phyloP scores from a whole-genome alignment of 2,113 vertebrate genomes.

The Tiliqua scincoides region DNA sequence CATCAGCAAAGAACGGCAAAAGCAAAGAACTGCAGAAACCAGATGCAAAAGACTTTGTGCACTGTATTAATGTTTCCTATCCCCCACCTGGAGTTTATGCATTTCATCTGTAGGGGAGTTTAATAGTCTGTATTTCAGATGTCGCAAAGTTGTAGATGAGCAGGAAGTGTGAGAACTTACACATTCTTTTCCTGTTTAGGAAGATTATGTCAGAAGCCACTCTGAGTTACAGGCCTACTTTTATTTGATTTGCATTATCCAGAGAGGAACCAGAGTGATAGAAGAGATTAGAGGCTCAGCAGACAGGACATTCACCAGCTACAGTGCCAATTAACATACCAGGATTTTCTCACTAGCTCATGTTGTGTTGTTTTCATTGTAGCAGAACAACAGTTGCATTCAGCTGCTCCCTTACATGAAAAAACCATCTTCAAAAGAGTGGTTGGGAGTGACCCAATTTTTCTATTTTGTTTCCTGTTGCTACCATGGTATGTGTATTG shows the following conservation, averaged over 20 bases:
- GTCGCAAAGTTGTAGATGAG: not conserved
- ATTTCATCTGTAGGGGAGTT: not conserved
- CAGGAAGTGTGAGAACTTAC: not conserved
- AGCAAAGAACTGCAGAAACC: not conserved
- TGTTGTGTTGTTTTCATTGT: slow-evolving; percentile 65
- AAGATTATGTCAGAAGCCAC: not conserved
- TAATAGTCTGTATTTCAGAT: not conserved
- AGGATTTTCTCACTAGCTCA: slow-evolving; percentile 55
- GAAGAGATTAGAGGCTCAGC: not conserved
- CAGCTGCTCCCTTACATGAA: slow-evolving; percentile 69
- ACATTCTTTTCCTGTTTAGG: slow-evolving; percentile 34
- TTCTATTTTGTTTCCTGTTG: slow-evolving; percentile 64
- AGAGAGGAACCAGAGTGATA: not conserved
- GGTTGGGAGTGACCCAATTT: slow-evolving; percentile 58
- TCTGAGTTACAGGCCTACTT: not conserved
- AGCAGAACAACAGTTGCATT: slow-evolving; percentile 58
- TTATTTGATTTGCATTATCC: slow-evolving; percentile 43
- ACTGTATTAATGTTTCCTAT: not conserved
- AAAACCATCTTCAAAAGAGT: slow-evolving; percentile 67
- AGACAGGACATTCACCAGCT: slow-evolving; percentile 53
- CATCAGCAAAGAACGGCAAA: no score
- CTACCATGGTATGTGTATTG: slow-evolving; percentile 62
- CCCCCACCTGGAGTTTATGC: not conserved
- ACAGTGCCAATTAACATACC: slow-evolving; percentile 60
- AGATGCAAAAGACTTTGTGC: not conserved